phyloP scores from a whole-genome alignment of 2,113 vertebrate genomes.

The Ageneiosus marmoratus region DNA sequence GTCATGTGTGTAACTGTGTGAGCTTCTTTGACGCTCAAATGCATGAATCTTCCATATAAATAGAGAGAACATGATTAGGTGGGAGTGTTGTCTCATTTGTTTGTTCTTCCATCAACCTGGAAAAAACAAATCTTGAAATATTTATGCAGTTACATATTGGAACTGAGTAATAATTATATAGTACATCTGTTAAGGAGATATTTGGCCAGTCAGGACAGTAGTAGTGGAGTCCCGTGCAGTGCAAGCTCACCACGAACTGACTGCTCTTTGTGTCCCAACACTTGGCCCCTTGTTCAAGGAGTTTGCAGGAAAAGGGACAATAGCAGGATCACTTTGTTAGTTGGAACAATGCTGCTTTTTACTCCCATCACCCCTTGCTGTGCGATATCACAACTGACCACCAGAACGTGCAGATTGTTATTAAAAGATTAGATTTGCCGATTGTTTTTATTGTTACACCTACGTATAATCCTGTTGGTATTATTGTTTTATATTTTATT shows the following conservation, averaged over 20 bases:
- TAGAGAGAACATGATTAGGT: not conserved
- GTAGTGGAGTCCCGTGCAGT: constrained; percentile 29
- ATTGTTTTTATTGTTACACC: not conserved
- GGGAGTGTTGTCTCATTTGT: not conserved
- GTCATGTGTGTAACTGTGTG: not conserved
- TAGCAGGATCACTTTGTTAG: constrained; percentile 15
- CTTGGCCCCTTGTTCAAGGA: constrained; percentile 60
- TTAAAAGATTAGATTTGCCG: not conserved
- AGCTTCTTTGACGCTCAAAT: not conserved
- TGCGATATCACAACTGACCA: not conserved
- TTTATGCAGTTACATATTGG: not conserved
- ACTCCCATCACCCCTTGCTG: not conserved
- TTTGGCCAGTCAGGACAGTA: constrained; percentile 10
- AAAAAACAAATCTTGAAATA: not conserved
- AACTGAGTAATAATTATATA: not conserved
- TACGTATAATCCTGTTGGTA: not conserved
- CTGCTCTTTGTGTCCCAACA: constrained; percentile 60
- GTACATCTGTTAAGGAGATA: not conserved
- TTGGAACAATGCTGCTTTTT: constrained; percentile 36
- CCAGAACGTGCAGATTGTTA: not conserved
- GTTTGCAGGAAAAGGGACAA: constrained; percentile 39
- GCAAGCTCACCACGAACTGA: constrained; percentile 27
- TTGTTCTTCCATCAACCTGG: not conserved
- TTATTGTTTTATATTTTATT: not conserved
- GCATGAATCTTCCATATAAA: not conserved